Evolutionary conservation across 2,113 vertebrate genomes (phyloP).

Genomic region (Lasiurus borealis): DNA sequence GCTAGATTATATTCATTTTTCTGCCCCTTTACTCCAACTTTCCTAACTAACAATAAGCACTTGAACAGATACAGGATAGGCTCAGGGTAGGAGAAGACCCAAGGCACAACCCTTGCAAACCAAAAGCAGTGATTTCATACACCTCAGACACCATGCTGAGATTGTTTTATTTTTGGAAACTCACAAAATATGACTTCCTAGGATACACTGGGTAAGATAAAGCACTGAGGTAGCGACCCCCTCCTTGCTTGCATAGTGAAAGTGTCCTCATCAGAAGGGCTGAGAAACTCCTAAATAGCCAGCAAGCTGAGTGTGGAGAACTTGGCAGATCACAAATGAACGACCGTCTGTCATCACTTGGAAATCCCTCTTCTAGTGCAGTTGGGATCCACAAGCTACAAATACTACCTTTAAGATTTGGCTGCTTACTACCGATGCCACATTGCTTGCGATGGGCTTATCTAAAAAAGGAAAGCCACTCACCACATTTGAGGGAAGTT

Average conservation of each 20-base stretch:
- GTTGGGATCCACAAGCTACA: not conserved
- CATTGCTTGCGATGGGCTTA: not conserved
- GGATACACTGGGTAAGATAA: not conserved
- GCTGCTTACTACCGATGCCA: not conserved
- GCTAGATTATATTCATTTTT: not conserved
- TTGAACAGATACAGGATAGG: not conserved
- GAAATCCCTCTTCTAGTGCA: constrained; percentile 44
- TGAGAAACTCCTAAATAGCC: not conserved
- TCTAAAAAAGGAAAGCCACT: constrained; percentile 35
- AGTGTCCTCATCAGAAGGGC: not conserved
- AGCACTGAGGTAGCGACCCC: not conserved
- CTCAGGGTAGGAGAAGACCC: not conserved
- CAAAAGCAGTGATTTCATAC: not conserved
- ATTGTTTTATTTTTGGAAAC: not conserved
- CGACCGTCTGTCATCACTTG: constrained; percentile 18
- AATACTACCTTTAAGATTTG: not conserved
- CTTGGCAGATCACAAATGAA: constrained; percentile 27
- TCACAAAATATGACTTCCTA: not conserved
- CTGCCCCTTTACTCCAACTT: not conserved
- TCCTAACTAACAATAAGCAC: not conserved
- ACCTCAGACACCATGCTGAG: not conserved
- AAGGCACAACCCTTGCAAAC: not conserved
- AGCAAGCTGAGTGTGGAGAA: not conserved
- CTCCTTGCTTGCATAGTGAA: not conserved
- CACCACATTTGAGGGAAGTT: not conserved